A percentile compares a stretch with the other conserved stretches of the same genome.
Evolutionary conservation across 2,888 invertebrate genomes (phyloP).

Genomic region (Cantharis lateralis): DNA sequence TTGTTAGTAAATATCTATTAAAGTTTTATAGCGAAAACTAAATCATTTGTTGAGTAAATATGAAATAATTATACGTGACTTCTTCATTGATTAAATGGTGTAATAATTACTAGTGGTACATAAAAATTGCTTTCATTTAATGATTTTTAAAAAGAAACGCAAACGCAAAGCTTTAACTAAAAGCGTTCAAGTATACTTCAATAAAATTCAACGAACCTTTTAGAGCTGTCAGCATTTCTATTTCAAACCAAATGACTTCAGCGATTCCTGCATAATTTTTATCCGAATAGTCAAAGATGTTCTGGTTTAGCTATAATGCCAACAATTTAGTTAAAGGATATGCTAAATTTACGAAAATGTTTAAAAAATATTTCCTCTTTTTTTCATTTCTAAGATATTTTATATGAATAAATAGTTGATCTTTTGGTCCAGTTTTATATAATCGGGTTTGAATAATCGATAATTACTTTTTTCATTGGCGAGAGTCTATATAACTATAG

Average conservation of each 20-base stretch:
- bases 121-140: constrained; percentile 4
- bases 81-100: not conserved
- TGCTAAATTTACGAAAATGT: not conserved
- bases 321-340: not conserved
- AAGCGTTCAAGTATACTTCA: constrained; percentile 7
- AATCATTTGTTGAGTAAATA: not conserved
- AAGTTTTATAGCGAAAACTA: not conserved
- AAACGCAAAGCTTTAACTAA: not conserved
- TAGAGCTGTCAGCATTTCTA: constrained; percentile 12
- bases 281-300: constrained; percentile 10
- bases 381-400: not conserved
- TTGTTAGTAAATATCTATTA: too few species aligned
- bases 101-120: not conserved
- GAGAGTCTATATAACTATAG: too few species aligned
- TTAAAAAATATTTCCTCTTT: not conserved
- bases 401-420: not conserved
- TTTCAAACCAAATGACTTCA: constrained; percentile 13
- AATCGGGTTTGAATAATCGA: not conserved
- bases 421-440: not conserved
- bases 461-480: too few species aligned
- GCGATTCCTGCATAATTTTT: constrained; percentile 12
- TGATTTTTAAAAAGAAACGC: not conserved
- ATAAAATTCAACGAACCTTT: constrained; percentile 14
- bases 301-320: not conserved
- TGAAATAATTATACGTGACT: not conserved